Evolutionary conservation across 2,797 vertebrate species (phyloP).

Genomic region (Onychomys arenicola): DNA sequence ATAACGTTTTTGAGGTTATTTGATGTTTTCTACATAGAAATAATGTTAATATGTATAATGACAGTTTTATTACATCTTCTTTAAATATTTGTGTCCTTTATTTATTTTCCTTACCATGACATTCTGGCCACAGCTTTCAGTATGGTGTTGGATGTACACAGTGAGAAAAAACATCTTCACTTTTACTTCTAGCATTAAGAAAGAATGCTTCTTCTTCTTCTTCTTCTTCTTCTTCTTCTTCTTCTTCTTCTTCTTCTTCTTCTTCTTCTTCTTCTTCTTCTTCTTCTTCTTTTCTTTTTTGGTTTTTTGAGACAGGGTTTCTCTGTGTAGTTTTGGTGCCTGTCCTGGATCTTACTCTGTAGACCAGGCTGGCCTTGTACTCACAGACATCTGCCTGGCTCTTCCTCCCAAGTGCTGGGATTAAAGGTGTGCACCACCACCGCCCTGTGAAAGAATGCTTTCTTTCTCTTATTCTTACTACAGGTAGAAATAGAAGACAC

Average conservation of each 20-base stretch:
- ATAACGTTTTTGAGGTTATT: background rate
- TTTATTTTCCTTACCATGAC: slow-evolving; percentile 3
- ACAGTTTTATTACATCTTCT: slow-evolving; percentile 25
- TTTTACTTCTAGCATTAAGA: background rate
- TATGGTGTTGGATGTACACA: background rate
- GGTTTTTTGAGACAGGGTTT: no score
- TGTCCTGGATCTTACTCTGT: no score
- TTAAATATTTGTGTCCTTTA: slow-evolving; percentile 11
- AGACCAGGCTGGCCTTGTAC: no score
- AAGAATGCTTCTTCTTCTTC: background rate
- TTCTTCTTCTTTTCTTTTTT: no score
- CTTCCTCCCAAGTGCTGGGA: no score
- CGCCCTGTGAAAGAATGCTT: background rate
- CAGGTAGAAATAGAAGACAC: background rate
- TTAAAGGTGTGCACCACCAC: no score
- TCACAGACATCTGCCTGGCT: no score
- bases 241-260: no score
- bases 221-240: no score
- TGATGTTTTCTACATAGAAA: background rate
- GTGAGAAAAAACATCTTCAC: background rate
- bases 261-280: no score
- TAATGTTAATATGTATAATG: background rate
- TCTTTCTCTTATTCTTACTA: background rate
- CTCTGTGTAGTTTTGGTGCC: no score
- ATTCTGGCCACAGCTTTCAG: background rate